Evolutionary conservation across 53 echinoderm and acorn worm species (phyloP).

Genomic region (Astropecten irregularis): DNA sequence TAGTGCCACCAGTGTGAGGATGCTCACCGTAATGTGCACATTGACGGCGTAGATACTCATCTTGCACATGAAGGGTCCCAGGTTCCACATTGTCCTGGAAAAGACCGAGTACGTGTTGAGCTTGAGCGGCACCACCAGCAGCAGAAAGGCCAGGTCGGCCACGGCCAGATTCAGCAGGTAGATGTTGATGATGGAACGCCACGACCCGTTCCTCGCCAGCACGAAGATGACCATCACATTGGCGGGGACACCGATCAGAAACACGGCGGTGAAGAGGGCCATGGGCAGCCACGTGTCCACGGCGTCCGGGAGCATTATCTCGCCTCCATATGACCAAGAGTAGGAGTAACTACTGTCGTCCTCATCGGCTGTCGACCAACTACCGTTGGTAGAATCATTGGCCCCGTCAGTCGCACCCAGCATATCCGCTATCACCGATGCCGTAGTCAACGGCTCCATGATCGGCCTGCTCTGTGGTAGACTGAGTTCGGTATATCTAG

Average conservation of each 20-base stretch:
- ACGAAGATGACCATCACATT: conserved; percentile 83
- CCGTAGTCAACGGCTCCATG: neutral
- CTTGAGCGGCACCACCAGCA: conserved; percentile 63
- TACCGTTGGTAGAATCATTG: neutral
- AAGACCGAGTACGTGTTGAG: conserved; percentile 33
- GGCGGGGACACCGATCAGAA: conserved; percentile 72
- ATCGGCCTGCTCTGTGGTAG: too few relatives aligned
- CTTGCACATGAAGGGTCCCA: conserved; percentile 53
- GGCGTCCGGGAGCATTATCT: neutral
- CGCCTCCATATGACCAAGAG: neutral
- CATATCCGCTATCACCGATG: neutral
- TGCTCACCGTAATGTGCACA: conserved; percentile 84
- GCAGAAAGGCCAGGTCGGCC: conserved; percentile 70
- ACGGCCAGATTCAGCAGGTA: conserved; percentile 80
- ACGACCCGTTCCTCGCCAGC: conserved; percentile 62
- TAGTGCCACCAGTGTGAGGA: conserved; percentile 74
- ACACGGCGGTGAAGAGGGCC: conserved; percentile 49
- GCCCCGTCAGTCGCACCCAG: neutral
- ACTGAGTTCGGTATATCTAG: too few relatives aligned
- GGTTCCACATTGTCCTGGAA: conserved; percentile 42
- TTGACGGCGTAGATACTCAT: conserved; percentile 56
- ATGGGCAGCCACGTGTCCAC: conserved; percentile 55
- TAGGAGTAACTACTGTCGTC: conserved; percentile 1
- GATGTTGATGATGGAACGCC: conserved; percentile 69
- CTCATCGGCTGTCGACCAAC: neutral